Base-by-base conservation (phyloP, 2,797 vertebrate genomes). In the Anguilla pacifica region DNA sequence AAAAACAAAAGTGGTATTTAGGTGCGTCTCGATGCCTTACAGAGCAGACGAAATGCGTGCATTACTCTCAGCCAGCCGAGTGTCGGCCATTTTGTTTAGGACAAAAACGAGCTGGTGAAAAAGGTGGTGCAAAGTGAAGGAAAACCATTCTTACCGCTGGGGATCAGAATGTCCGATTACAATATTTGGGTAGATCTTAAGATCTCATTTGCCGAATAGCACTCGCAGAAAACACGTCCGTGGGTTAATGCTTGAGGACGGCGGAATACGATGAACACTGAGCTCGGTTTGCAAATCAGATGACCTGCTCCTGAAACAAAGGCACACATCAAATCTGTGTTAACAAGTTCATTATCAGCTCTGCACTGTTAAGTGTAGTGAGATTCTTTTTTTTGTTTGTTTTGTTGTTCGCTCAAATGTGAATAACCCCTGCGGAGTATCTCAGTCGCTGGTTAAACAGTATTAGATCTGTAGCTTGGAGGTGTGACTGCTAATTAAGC, bases 401-500 rank as follows among this genome's bases (percentile, higher is more conserved):
- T 67, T 67, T 67, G 6, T 22, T 84, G 10, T 51, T 25, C 5
- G 4, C 81, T 46, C 83, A 19, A 19, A 28, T 43, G n/a, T n/a
- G 51, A 79, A 17, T 79, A 1, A 22, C 31, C 53, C 11, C 82
- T 84, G 53, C 31, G 64, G 28, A 31, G 31, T 59, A 1, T 35
- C 35, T 67, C 19, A 25, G 11, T 19, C 84, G 49, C 31, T 22
- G 86, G 83, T 35, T 39, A 55, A 22, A 86, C 67, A 86, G 64
- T 72, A 86, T 3, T 11, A 39, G 28, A 74, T 15, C 3, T 86
- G 11, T 83, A 79, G 88, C 87, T 90, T 89, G 67, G 53, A 61
- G 13, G 35, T 77, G 86, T 87, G 84, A 67, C 84, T 43, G 17
- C 85, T 72, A 88, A 28, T 46, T 57, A 0, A 92, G 90, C 92